Percentiles rank a stretch among this genome's conserved stretches.
Conservation (phyloP, 2,113 vertebrate genomes). For the Boulengerochromis microlepis region DNA sequence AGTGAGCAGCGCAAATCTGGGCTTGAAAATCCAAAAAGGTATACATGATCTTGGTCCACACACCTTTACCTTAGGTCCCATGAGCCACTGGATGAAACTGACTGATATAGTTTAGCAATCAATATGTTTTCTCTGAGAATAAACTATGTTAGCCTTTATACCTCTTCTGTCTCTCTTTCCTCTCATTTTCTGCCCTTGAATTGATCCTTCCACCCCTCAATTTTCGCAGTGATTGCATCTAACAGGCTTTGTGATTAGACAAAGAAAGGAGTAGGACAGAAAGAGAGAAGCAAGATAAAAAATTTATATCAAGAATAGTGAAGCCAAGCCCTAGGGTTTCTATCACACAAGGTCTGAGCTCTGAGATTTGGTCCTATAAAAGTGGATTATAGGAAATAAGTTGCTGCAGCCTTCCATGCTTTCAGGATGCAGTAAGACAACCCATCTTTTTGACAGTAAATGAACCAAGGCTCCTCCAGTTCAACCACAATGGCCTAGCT, state of each 20-base stretch:
- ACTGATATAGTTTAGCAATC: slow-evolving; percentile 68
- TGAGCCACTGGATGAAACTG: slow-evolving; percentile 15
- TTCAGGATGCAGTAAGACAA: slow-evolving; percentile 24
- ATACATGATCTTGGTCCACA: slow-evolving; percentile 17
- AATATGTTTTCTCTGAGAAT: slow-evolving; percentile 64
- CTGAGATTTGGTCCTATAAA: slow-evolving; percentile 32
- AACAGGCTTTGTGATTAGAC: slow-evolving; percentile 47
- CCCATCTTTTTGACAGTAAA: slow-evolving; percentile 35
- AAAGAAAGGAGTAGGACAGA: not conserved
- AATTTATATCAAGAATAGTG: slow-evolving; percentile 33
- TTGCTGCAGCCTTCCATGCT: slow-evolving; percentile 28
- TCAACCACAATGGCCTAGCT: not conserved
- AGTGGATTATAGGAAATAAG: slow-evolving; percentile 55
- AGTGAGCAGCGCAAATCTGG: slow-evolving; percentile 15
- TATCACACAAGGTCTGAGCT: slow-evolving; percentile 15
- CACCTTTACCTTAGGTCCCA: slow-evolving; percentile 9
- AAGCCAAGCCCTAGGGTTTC: not conserved
- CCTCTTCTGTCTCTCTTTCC: slow-evolving; percentile 29
- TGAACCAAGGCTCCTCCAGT: slow-evolving; percentile 12
- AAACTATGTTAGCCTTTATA: slow-evolving; percentile 61
- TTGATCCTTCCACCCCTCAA: slow-evolving; percentile 33
- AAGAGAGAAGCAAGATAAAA: slow-evolving; percentile 19
- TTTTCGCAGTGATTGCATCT: slow-evolving; percentile 53
- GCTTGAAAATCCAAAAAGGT: slow-evolving; percentile 52
- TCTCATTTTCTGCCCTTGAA: slow-evolving; percentile 51